Evolutionary conservation across 2,113 vertebrate species (phyloP).

Genomic region (Heterochromis multidens): DNA sequence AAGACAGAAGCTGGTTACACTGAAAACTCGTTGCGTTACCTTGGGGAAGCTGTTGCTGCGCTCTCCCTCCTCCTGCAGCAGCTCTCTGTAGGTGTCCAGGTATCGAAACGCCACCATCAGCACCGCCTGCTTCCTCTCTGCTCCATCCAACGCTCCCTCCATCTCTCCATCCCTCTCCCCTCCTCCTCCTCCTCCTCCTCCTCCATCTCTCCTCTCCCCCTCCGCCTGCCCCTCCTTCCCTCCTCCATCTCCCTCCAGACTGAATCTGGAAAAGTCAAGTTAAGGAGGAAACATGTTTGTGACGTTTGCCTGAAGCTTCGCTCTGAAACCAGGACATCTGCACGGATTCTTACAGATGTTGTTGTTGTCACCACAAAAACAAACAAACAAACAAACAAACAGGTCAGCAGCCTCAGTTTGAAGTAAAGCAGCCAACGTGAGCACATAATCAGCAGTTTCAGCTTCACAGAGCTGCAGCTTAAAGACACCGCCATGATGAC

Average conservation of each 20-base stretch:
- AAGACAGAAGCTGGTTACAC: no score
- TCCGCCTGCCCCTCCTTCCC: constrained; percentile 5
- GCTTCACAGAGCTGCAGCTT: not conserved
- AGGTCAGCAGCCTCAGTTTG: not conserved
- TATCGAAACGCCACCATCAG: constrained; percentile 88
- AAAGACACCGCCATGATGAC: constrained; percentile 29
- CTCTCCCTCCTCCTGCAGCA: constrained; percentile 91
- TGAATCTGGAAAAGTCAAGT: constrained; percentile 61
- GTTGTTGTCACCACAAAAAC: not conserved
- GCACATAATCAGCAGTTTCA: not conserved
- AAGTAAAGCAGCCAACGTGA: not conserved
- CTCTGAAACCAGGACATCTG: not conserved
- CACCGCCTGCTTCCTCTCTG: constrained; percentile 85
- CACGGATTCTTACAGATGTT: not conserved
- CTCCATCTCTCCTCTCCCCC: not conserved
- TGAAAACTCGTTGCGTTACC: constrained; percentile 62
- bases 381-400: not conserved
- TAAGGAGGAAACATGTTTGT: constrained; percentile 31
- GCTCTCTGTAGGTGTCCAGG: constrained; percentile 91
- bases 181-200: constrained; percentile 15
- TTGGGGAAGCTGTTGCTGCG: constrained; percentile 85
- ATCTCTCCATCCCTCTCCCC: constrained; percentile 17
- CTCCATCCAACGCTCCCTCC: constrained; percentile 52
- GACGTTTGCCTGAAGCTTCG: not conserved
- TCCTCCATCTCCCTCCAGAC: constrained; percentile 6